Conservation (phyloP, 2,797 vertebrate species). For the Crenichthys baileyi region DNA sequence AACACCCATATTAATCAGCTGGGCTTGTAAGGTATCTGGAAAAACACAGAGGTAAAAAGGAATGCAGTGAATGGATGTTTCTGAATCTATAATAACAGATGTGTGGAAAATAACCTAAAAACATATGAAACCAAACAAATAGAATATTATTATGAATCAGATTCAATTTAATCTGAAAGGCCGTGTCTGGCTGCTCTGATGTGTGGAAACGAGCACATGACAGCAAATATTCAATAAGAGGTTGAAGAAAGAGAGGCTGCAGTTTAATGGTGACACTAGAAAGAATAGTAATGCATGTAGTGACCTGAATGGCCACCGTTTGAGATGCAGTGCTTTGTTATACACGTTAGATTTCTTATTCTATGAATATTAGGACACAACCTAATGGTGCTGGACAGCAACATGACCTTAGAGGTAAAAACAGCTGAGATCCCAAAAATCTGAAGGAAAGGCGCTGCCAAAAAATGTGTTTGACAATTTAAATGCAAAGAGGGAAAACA, state of each 20-base stretch:
- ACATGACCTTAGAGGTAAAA: background rate
- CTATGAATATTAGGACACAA: background rate
- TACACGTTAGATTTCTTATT: background rate
- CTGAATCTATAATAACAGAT: background rate
- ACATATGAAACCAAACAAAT: background rate
- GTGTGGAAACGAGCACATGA: background rate
- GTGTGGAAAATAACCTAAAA: background rate
- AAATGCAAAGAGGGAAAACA: background rate
- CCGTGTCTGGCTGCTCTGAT: background rate
- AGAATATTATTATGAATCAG: background rate
- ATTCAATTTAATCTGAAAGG: background rate
- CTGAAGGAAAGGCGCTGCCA: too few relatives aligned
- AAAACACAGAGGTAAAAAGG: slow-evolving; percentile 28
- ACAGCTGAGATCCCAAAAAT: too few relatives aligned
- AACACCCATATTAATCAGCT: slow-evolving; percentile 98
- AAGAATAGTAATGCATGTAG: too few relatives aligned
- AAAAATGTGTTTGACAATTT: background rate
- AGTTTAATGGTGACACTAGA: too few relatives aligned
- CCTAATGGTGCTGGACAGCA: background rate
- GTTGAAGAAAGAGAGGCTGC: background rate
- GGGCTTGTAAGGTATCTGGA: slow-evolving; percentile 95
- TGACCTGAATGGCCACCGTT: too few relatives aligned
- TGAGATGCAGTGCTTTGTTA: too few relatives aligned
- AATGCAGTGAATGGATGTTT: background rate
- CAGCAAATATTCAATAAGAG: background rate